Base-by-base conservation (phyloP, 2,113 vertebrate species). In the Spea multiplicata region DNA sequence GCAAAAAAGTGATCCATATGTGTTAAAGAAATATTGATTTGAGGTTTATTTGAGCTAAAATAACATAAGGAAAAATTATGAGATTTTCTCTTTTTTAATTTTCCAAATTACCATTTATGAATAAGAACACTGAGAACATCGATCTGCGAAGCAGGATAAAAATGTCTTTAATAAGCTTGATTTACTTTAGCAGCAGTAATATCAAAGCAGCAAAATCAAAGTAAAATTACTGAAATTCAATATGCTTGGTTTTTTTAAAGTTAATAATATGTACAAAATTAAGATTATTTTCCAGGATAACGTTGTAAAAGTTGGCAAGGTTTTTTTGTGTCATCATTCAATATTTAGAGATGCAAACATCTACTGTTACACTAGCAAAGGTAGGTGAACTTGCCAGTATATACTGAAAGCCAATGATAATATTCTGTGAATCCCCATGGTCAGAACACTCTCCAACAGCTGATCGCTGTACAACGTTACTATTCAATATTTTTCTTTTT, bases 301-400 rank as follows among this genome's bases (percentile, higher is more conserved):
- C 44, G 55, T 50, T 73, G 8, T 50, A 73, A 62, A 59, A 30
- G 30, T 57, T 79, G 44, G 62, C 70, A 14, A 46, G 53, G 46
- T 79, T 50, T 61, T 64, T 74, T 68, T 68, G 67, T 68, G 78
- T 59, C 64, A 66, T 74, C 64, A 74, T 74, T 80, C 46, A 80
- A 50, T 68, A 71, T 80, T 80, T 80, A 80, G 71, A 74, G 78
- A 80, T 73, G 71, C 61, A 66, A 46, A 74, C 52, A 74, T 80
- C 78, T 80, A 74, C 47, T 73, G 55, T 80, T 80, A 80, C 71
- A 73, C 69, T 44, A 12, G 45, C 48, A 17, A 47, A 73, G 62
- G 64, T 57, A 66, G 61, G 52, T 46, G 64, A 74, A 59, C 52
- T 80, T 74, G 78, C 78, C 59, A 74, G 64, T 57, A 14, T 74